A percentile compares a stretch with the other conserved stretches of the same genome.
Conservation (phyloP, 1,140 invertebrate genomes). For the Akabosia matsudoensis region DNA sequence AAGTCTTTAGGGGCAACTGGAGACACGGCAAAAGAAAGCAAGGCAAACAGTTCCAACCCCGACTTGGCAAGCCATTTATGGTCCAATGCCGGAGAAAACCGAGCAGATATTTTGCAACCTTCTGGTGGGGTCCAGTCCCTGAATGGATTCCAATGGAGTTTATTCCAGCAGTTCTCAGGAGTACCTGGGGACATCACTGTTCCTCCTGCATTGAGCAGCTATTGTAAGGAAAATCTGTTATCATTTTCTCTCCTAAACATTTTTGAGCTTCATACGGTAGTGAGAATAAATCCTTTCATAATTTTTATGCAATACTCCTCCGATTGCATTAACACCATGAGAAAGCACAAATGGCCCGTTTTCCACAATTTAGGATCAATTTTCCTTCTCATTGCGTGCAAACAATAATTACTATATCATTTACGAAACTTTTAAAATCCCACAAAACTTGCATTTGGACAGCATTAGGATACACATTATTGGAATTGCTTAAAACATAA, state of each 20-base stretch:
- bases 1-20: background rate
- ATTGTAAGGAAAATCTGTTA: background rate
- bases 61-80: background rate
- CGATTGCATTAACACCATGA: background rate
- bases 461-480: no score
- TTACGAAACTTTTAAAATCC: no score
- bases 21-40: background rate
- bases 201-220: conserved; percentile 14
- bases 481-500: no score
- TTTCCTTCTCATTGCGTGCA: background rate
- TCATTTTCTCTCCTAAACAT: background rate
- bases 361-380: conserved; percentile 1
- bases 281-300: background rate
- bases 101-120: no score
- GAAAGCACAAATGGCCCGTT: background rate
- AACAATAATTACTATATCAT: background rate
- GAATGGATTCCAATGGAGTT: conserved; percentile 7
- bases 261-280: no score
- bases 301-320: background rate
- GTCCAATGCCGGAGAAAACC: no score
- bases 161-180: conserved; percentile 1
- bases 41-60: background rate
- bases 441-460: no score
- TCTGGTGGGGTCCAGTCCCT: background rate
- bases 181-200: background rate